These are phyloP conservation scores for Aromia moschata DNA, from an alignment of 2,888 invertebrate genomes.

Conservation along the genomic window DNA sequence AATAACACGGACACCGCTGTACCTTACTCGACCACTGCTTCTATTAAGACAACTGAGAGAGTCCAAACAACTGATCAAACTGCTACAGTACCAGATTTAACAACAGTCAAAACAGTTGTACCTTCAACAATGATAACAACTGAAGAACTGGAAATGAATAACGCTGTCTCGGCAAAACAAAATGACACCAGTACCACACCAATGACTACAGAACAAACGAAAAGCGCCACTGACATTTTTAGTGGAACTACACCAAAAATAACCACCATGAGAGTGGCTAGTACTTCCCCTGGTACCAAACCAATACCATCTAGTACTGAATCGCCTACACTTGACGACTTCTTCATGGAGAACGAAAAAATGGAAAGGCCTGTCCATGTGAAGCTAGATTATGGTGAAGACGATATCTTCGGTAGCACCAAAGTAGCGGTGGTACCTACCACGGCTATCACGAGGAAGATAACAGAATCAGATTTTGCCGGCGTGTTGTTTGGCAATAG, in stretches of 20 bases:
- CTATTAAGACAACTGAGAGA: background rate
- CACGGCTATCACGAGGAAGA: slow-evolving; percentile 24
- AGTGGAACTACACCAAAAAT: background rate
- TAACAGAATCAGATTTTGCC: slow-evolving; percentile 45
- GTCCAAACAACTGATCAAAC: slow-evolving; percentile 2
- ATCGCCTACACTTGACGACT: slow-evolving; percentile 39
- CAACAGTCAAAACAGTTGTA: slow-evolving; percentile 23
- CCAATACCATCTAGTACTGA: slow-evolving; percentile 6
- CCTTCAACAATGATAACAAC: slow-evolving; percentile 29
- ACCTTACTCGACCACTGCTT: slow-evolving; percentile 18
- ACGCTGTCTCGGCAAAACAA: background rate
- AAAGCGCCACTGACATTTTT: background rate
- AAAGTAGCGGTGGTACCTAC: slow-evolving; percentile 33
- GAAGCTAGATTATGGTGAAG: slow-evolving; percentile 42
- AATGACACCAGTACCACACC: background rate
- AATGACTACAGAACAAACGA: background rate
- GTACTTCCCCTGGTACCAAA: slow-evolving; percentile 23
- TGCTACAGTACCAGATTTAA: background rate
- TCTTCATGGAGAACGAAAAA: slow-evolving; percentile 37
- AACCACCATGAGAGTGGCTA: background rate
- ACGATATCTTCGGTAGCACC: slow-evolving; percentile 53
- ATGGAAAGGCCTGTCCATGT: slow-evolving; percentile 29
- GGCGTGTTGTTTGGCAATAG: slow-evolving; percentile 45
- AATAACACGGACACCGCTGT: slow-evolving; percentile 47
- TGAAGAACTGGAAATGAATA: background rate